Evolutionary conservation across 2,113 vertebrate genomes (phyloP).

Genomic region (Narcine bancroftii): DNA sequence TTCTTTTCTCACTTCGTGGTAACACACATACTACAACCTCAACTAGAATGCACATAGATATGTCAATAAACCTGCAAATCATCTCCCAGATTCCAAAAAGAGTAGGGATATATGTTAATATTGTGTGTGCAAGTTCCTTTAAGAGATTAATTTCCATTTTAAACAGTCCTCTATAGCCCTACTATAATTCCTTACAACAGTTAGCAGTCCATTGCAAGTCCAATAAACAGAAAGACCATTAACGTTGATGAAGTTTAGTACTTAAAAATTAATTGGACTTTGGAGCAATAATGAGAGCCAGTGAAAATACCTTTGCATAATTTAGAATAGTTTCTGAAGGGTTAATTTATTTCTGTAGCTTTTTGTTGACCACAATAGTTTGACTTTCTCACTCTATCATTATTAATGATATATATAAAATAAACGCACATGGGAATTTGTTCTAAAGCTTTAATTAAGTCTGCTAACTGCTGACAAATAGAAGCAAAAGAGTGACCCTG

Average conservation of each 20-base stretch:
- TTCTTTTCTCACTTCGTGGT: too few species aligned
- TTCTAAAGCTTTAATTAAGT: neutral
- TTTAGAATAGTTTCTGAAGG: neutral
- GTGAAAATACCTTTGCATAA: neutral
- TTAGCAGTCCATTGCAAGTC: neutral
- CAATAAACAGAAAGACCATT: too few species aligned
- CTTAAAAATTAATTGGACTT: neutral
- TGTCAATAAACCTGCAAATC: neutral
- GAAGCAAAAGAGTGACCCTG: neutral
- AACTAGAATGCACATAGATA: neutral
- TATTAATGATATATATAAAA: neutral
- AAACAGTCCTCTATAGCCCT: neutral
- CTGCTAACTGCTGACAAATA: neutral
- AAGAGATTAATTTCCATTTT: neutral
- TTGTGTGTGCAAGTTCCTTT: neutral
- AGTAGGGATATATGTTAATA: neutral
- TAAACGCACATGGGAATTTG: neutral
- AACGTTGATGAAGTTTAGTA: neutral
- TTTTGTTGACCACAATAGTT: neutral
- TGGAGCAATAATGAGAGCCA: neutral
- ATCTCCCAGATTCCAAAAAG: neutral
- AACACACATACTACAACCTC: too few species aligned
- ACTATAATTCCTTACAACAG: neutral
- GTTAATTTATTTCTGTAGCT: slow-evolving; percentile 8
- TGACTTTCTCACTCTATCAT: neutral